Percentiles rank a stretch among this genome's conserved stretches.
Evolutionary conservation across 2,113 vertebrate species (phyloP).

Genomic region (Antechinus flavipes): DNA sequence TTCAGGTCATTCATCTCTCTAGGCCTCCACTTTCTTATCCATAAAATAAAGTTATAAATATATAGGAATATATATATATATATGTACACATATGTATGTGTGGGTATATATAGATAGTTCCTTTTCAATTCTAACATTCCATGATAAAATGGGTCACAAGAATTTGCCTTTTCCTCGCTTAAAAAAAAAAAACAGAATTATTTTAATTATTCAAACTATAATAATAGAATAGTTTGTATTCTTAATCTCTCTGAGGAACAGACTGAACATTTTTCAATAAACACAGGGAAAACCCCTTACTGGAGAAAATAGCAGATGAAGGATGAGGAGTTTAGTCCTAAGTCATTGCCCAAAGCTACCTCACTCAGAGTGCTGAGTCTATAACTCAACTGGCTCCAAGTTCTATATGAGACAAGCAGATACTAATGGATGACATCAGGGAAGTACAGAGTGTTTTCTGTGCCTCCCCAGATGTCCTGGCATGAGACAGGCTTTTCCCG

Average conservation of each 20-base stretch:
- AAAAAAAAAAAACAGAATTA: not conserved
- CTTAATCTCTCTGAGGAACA: not conserved
- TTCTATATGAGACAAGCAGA: constrained; percentile 50
- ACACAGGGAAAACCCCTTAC: not conserved
- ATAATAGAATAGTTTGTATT: not conserved
- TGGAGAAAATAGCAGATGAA: not conserved
- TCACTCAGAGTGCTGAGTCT: constrained; percentile 18
- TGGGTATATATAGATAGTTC: not conserved
- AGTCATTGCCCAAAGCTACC: not conserved
- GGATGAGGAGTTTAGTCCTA: not conserved
- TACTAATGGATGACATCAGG: constrained; percentile 54
- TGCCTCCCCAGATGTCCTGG: constrained; percentile 68
- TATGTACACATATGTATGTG: too few relatives aligned
- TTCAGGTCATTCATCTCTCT: not conserved
- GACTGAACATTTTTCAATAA: not conserved
- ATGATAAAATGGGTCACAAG: not conserved
- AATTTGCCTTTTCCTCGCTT: not conserved
- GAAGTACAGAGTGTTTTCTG: constrained; percentile 63
- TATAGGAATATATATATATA: too few relatives aligned
- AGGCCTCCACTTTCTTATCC: not conserved
- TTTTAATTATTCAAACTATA: constrained; percentile 11
- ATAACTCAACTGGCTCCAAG: constrained; percentile 31
- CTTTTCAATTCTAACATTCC: not conserved
- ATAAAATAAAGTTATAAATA: not conserved
- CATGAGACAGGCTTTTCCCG: constrained; percentile 66